phyloP scores from a whole-genome alignment of 2,888 invertebrate species.

The Chironomus riparius region DNA sequence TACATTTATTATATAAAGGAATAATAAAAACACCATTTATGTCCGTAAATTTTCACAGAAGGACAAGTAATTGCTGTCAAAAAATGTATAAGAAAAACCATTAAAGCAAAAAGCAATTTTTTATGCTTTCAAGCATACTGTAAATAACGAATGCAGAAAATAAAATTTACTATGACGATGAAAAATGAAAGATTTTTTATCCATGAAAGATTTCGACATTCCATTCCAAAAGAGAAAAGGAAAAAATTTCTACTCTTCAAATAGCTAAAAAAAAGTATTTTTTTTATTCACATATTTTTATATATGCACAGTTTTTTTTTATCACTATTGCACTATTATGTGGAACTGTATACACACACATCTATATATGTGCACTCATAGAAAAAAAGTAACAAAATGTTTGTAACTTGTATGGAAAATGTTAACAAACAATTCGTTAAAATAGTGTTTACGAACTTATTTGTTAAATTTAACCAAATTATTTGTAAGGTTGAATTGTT shows the following conservation, averaged over 20 bases:
- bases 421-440: too few relatives aligned
- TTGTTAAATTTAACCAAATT: too few relatives aligned
- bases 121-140: background rate
- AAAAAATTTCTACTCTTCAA: background rate
- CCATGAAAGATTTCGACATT: background rate
- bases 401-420: too few relatives aligned
- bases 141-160: too few relatives aligned
- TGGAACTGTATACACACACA: background rate
- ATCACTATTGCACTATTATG: constrained; percentile 1
- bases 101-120: background rate
- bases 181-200: background rate
- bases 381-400: too few relatives aligned
- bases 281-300: background rate
- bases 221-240: background rate
- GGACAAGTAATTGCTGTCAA: background rate
- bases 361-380: too few relatives aligned
- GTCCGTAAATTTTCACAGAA: too few relatives aligned
- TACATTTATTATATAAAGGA: too few relatives aligned
- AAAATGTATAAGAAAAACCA: background rate
- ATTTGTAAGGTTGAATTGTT: too few relatives aligned
- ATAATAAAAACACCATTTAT: too few relatives aligned
- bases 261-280: background rate
- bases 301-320: constrained; percentile 7
- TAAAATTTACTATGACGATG: background rate
- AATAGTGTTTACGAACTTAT: too few relatives aligned